These are phyloP conservation scores for Cyanoderma ruficeps DNA, from an alignment of 2,113 vertebrate genomes.

Conservation along the genomic window DNA sequence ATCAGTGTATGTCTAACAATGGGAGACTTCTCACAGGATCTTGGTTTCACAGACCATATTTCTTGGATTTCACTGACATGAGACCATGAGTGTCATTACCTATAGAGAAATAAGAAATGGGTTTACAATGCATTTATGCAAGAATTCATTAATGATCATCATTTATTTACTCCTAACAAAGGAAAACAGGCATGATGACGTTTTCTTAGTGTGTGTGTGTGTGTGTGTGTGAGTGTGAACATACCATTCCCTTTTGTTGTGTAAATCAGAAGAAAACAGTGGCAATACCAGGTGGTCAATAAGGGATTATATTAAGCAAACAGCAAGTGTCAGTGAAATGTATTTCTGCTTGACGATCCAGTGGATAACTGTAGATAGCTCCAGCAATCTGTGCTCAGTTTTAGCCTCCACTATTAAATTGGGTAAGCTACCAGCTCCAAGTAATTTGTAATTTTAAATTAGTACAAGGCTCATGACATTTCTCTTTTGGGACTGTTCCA, in stretches of 20 bases:
- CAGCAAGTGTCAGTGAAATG: background rate
- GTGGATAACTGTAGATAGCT: background rate
- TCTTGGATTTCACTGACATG: background rate
- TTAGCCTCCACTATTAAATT: background rate
- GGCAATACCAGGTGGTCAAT: background rate
- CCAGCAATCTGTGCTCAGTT: background rate
- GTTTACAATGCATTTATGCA: background rate
- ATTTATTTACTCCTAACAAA: background rate
- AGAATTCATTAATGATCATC: background rate
- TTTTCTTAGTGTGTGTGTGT: background rate
- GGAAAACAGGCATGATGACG: background rate
- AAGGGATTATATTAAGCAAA: background rate
- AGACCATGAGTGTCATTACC: background rate
- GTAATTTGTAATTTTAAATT: conserved; percentile 58
- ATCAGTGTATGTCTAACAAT: background rate
- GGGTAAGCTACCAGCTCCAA: background rate
- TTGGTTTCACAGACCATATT: background rate
- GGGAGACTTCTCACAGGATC: background rate
- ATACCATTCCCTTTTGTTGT: background rate
- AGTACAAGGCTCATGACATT: conserved; percentile 36
- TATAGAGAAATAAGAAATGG: background rate
- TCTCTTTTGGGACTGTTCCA: conserved; percentile 34
- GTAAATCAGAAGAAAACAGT: background rate
- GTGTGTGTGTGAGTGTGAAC: background rate
- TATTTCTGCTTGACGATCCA: background rate